phyloP scores from a whole-genome alignment of 2,888 invertebrate genomes.

The Drosophila neonasuta region DNA sequence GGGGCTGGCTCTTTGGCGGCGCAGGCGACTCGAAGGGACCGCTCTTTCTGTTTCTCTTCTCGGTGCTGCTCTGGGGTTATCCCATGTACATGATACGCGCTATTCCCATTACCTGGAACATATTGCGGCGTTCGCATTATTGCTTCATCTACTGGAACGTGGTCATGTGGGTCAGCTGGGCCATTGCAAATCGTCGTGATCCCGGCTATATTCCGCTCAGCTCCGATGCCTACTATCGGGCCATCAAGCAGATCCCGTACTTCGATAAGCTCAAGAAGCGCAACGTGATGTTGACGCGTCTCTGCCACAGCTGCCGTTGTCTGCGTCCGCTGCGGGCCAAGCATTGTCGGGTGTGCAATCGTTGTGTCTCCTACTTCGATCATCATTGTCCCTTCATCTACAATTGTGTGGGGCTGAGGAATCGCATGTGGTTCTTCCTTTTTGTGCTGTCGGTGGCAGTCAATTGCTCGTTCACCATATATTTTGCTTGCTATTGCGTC shows the following conservation, averaged over 20 bases:
- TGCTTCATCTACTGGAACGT: conserved; percentile 95
- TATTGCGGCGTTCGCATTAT: conserved; percentile 92
- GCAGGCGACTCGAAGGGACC: conserved; percentile 96
- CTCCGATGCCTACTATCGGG: conserved; percentile 93
- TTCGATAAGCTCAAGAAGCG: conserved; percentile 96
- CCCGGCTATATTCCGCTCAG: conserved; percentile 95
- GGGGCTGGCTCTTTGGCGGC: conserved; percentile 94
- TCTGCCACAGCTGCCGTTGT: conserved; percentile 96
- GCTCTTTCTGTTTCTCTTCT: conserved; percentile 91
- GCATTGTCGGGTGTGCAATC: conserved; percentile 95
- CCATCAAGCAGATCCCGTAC: conserved; percentile 95
- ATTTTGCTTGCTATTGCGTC: conserved; percentile 93
- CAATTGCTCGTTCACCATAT: conserved; percentile 93
- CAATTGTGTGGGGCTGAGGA: conserved; percentile 95
- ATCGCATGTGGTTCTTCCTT: conserved; percentile 96
- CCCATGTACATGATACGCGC: conserved; percentile 96
- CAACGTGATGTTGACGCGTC: conserved; percentile 89
- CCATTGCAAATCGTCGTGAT: conserved; percentile 93
- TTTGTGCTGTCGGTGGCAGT: conserved; percentile 94
- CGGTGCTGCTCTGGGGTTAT: conserved; percentile 94
- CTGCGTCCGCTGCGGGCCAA: conserved; percentile 93
- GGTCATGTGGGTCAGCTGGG: conserved; percentile 96
- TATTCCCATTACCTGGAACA: conserved; percentile 95
- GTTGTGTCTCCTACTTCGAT: conserved; percentile 94
- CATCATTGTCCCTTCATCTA: conserved; percentile 98